phyloP scores from a whole-genome alignment of 2,113 vertebrate species.

The Anguilla rostrata region DNA sequence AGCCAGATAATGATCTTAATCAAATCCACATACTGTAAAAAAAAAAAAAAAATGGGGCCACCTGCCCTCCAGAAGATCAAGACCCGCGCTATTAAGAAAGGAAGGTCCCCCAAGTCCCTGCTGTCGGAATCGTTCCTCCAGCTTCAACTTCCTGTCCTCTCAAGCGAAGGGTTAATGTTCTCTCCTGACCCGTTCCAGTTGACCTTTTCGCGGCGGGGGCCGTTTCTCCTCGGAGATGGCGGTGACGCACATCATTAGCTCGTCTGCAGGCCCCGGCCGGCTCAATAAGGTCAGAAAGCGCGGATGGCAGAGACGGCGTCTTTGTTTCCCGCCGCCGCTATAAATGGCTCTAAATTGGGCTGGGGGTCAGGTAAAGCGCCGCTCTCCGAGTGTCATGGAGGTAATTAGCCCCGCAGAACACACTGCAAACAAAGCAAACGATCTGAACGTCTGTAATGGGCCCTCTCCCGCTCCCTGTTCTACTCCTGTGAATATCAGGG shows the following conservation, averaged over 20 bases:
- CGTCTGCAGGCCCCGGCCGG: background rate
- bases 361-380: background rate
- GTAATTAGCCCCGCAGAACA: background rate
- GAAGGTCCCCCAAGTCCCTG: background rate
- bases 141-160: background rate
- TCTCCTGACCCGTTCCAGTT: background rate
- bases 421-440: background rate
- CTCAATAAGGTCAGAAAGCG: background rate
- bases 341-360: background rate
- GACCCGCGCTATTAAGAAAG: background rate
- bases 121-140: background rate
- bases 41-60: background rate
- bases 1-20: conserved; percentile 13
- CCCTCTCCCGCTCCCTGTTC: no score
- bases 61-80: background rate
- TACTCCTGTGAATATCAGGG: no score
- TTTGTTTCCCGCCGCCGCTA: background rate
- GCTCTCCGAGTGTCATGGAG: background rate
- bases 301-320: background rate
- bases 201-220: background rate
- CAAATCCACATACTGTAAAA: conserved; percentile 16
- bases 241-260: background rate
- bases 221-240: background rate
- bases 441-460: background rate
- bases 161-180: background rate